Evolutionary conservation across 2,113 vertebrate species (phyloP).

Genomic region (Vimba vimba): DNA sequence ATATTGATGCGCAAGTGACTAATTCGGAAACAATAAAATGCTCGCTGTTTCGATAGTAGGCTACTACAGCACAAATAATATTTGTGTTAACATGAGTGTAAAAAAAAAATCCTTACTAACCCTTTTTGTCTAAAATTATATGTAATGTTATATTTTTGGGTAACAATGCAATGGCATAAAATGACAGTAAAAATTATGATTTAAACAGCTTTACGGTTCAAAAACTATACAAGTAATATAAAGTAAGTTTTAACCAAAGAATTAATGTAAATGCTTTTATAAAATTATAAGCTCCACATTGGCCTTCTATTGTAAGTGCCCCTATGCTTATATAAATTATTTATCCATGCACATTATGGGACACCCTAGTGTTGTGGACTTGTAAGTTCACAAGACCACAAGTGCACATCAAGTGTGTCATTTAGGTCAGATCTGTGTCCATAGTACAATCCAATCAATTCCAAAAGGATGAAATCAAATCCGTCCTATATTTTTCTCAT

Average conservation of each 20-base stretch:
- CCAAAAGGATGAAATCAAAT: too few relatives aligned
- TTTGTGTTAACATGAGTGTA: neutral
- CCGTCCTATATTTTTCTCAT: too few relatives aligned
- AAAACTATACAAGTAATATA: neutral
- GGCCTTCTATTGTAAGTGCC: too few relatives aligned
- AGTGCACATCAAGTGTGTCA: too few relatives aligned
- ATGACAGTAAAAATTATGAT: neutral
- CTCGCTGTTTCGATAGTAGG: neutral
- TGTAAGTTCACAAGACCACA: too few relatives aligned
- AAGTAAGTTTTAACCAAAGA: neutral
- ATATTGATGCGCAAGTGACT: neutral
- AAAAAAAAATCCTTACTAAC: neutral
- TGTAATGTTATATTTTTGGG: neutral
- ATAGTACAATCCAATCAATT: too few relatives aligned
- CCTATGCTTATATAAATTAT: too few relatives aligned
- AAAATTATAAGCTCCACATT: neutral
- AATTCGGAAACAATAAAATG: neutral
- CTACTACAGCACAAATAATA: neutral
- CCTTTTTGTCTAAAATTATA: neutral
- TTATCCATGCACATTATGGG: too few relatives aligned
- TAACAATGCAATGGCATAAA: neutral
- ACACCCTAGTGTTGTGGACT: too few relatives aligned
- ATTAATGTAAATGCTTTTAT: neutral
- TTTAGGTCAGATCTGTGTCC: too few relatives aligned
- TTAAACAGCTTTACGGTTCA: neutral